Percentiles rank a stretch among this genome's conserved stretches.
Conservation (phyloP, 2,888 invertebrate genomes). For the Flexamia atlantica region DNA sequence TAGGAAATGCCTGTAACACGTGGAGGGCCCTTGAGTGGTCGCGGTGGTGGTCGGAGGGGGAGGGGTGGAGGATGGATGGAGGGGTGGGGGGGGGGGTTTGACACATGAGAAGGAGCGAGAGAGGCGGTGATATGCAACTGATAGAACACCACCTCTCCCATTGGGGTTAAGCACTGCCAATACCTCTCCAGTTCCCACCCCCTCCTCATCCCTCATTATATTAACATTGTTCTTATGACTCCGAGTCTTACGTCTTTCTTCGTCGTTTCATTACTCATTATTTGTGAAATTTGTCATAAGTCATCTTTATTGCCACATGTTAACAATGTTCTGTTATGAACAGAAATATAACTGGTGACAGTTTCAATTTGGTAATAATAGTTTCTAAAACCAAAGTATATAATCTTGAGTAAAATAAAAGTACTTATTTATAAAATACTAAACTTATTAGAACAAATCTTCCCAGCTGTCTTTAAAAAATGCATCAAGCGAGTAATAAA, state of each 20-base stretch:
- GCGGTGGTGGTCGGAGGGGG: not conserved
- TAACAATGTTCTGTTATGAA: no score
- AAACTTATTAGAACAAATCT: no score
- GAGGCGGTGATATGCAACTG: slow-evolving; percentile 21
- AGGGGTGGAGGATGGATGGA: not conserved
- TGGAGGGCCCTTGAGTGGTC: not conserved
- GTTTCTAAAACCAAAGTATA: no score
- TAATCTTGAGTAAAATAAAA: no score
- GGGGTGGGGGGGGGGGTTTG: not conserved
- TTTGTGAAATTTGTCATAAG: no score
- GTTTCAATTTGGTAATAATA: no score
- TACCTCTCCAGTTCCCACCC: not conserved
- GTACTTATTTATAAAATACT: no score
- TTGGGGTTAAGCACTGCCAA: slow-evolving; percentile 15
- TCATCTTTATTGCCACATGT: no score
- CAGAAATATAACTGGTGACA: no score
- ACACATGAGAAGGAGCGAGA: slow-evolving; percentile 17
- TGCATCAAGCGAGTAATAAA: no score
- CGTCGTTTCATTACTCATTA: no score
- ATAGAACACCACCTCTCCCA: slow-evolving; percentile 41
- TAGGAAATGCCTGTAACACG: not conserved
- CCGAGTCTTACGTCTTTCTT: not conserved
- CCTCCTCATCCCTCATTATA: slow-evolving; percentile 5
- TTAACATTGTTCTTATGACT: slow-evolving; percentile 40
- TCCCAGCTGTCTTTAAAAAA: no score